Percentiles rank a stretch among this genome's conserved stretches.
Conservation (phyloP, 2,113 vertebrate genomes). For the Mobula hypostoma region DNA sequence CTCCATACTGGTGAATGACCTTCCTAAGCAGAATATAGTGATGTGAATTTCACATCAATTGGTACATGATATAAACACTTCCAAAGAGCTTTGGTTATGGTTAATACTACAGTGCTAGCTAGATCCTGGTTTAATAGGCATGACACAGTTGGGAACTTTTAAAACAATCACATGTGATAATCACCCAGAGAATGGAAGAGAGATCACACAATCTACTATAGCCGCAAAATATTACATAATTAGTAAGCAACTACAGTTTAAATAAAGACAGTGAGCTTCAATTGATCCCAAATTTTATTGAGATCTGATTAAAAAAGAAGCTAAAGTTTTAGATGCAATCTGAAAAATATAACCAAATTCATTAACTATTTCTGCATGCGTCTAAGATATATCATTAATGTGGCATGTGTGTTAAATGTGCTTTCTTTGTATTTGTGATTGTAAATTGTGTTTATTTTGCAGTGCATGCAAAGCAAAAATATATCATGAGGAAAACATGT, state of each 20-base stretch:
- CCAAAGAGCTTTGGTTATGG: neutral
- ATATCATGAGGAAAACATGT: constrained; percentile 16
- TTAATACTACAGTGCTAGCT: neutral
- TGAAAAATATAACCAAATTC: neutral
- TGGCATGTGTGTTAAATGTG: constrained; percentile 13
- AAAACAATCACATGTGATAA: neutral
- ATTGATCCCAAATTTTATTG: neutral
- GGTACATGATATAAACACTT: neutral
- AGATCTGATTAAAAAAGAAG: neutral
- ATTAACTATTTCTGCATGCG: constrained; percentile 6
- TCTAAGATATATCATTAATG: neutral
- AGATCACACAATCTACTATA: neutral
- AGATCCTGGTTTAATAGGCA: neutral
- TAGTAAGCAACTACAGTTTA: neutral
- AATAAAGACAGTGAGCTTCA: neutral
- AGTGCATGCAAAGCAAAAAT: constrained; percentile 17
- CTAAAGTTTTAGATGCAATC: neutral
- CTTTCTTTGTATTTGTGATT: constrained; percentile 27
- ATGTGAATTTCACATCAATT: neutral
- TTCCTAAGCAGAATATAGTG: neutral
- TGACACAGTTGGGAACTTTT: neutral
- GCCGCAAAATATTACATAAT: neutral
- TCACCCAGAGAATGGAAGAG: neutral
- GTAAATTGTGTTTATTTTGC: constrained; percentile 13
- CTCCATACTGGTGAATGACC: neutral